These are phyloP conservation scores for Chrysocyon brachyurus DNA, from an alignment of 2,797 vertebrate genomes.

Conservation along the genomic window DNA sequence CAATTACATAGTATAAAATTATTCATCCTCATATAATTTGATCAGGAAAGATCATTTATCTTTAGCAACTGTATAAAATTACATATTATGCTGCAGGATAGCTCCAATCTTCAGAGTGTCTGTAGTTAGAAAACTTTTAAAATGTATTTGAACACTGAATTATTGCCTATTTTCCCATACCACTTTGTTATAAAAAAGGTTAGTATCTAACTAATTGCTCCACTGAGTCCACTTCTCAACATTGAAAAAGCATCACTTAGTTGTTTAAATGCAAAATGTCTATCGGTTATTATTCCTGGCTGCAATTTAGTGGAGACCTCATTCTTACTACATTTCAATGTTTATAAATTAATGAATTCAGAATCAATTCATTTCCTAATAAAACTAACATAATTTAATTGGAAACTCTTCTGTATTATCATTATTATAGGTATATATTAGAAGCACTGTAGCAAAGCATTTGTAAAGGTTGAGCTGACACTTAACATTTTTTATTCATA, in stretches of 20 bases:
- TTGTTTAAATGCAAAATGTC: slow-evolving; percentile 83
- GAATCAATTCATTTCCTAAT: slow-evolving; percentile 78
- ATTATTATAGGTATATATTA: neutral
- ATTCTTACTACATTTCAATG: slow-evolving; percentile 74
- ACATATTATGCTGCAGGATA: slow-evolving; percentile 88
- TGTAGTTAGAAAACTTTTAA: slow-evolving; percentile 84
- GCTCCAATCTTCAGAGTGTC: slow-evolving; percentile 86
- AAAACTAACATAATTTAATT: slow-evolving; percentile 78
- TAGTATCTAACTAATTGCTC: slow-evolving; percentile 86
- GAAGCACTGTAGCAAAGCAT: slow-evolving; percentile 28
- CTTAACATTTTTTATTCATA: slow-evolving; percentile 67
- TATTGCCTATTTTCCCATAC: slow-evolving; percentile 85
- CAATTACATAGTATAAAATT: slow-evolving; percentile 91
- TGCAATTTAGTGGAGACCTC: slow-evolving; percentile 71
- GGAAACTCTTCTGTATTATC: slow-evolving; percentile 48
- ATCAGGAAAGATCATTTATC: slow-evolving; percentile 90
- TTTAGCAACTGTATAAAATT: slow-evolving; percentile 89
- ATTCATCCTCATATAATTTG: slow-evolving; percentile 91
- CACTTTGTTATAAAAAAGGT: slow-evolving; percentile 87
- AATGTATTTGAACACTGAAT: slow-evolving; percentile 85
- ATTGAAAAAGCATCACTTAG: slow-evolving; percentile 82
- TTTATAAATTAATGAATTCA: slow-evolving; percentile 85
- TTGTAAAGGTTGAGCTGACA: slow-evolving; percentile 65
- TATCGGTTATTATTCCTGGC: slow-evolving; percentile 74
- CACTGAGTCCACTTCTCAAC: slow-evolving; percentile 83